phyloP scores from a whole-genome alignment of 2,888 invertebrate genomes.

The Dicycla oo region DNA sequence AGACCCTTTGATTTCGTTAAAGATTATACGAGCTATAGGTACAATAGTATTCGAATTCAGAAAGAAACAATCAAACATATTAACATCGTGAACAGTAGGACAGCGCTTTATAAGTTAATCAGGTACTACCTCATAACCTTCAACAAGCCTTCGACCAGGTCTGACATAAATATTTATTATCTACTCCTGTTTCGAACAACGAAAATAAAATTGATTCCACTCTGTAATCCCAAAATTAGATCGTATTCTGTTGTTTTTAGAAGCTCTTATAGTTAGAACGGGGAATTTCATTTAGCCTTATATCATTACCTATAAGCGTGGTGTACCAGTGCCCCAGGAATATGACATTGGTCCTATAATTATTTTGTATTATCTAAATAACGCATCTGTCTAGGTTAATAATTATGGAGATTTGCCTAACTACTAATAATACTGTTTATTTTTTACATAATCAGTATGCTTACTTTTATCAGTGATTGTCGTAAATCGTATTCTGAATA shows the following conservation, averaged over 20 bases:
- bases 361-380: not conserved
- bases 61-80: not conserved
- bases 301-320: not conserved
- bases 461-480: slow-evolving; percentile 3
- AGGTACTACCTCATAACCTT: not conserved
- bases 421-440: not conserved
- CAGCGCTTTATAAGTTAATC: not conserved
- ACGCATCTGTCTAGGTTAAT: not conserved
- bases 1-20: not conserved
- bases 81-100: too few species aligned
- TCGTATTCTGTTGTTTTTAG: not conserved
- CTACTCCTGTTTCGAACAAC: not conserved
- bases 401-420: not conserved
- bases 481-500: not conserved
- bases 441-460: not conserved
- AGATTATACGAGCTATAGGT: too few species aligned
- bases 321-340: slow-evolving; percentile 18
- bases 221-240: not conserved
- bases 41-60: not conserved
- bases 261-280: not conserved
- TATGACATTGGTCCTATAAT: not conserved
- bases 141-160: not conserved
- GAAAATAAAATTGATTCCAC: not conserved
- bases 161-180: too few species aligned
- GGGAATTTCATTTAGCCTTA: not conserved